Evolutionary conservation across 2,113 vertebrate species (phyloP).

Genomic region (Callorhinus ursinus): DNA sequence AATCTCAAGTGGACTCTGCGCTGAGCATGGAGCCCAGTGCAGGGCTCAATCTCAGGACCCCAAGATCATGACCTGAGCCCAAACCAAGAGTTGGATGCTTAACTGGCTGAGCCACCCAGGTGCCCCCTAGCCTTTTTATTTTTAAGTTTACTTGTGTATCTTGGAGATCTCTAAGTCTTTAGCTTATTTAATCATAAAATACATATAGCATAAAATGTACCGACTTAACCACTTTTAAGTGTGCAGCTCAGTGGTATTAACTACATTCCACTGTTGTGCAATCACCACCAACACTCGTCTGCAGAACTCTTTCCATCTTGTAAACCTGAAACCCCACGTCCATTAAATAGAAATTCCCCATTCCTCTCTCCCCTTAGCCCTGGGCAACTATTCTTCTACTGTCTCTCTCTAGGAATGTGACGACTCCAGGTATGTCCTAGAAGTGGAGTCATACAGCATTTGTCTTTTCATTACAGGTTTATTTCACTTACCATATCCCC

Average conservation of each 20-base stretch:
- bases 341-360: background rate
- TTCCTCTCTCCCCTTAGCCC: background rate
- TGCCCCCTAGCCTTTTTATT: background rate
- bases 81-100: background rate
- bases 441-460: background rate
- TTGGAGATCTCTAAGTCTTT: background rate
- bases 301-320: background rate
- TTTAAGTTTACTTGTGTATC: background rate
- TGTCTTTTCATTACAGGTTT: background rate
- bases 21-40: background rate
- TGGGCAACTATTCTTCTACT: background rate
- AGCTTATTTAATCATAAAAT: conserved; percentile 16
- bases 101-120: background rate
- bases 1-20: background rate
- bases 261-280: background rate
- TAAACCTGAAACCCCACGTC: background rate
- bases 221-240: background rate
- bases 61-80: background rate
- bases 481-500: background rate
- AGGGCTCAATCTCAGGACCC: background rate
- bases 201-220: background rate
- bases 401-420: background rate
- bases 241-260: background rate
- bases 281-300: background rate
- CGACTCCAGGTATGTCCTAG: background rate